These are phyloP conservation scores for Pterobdella sp. DNA, from an alignment of 2,888 invertebrate species.

Conservation along the genomic window DNA sequence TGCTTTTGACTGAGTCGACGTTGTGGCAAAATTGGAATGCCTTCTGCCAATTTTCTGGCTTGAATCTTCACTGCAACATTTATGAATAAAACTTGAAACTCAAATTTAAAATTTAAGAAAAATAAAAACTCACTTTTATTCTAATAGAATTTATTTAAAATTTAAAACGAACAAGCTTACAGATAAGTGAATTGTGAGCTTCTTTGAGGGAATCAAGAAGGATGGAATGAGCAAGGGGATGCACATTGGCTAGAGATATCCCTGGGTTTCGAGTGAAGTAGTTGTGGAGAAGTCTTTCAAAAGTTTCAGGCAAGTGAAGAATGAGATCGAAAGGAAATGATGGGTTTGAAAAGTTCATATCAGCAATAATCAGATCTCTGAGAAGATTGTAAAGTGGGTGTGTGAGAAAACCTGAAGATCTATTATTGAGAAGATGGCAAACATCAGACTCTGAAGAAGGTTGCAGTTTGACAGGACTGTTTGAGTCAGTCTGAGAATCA, in stretches of 20 bases:
- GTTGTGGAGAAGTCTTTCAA: constrained; percentile 48
- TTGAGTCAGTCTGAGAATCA: background rate
- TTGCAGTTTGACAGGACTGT: background rate
- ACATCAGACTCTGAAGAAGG: constrained; percentile 32
- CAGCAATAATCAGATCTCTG: constrained; percentile 50
- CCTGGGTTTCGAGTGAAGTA: constrained; percentile 48
- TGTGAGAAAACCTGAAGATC: constrained; percentile 48
- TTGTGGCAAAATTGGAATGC: constrained; percentile 38
- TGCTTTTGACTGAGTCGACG: constrained; percentile 41
- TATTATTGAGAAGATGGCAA: constrained; percentile 47
- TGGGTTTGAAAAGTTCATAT: constrained; percentile 49
- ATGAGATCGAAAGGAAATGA: constrained; percentile 49
- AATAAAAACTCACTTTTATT: background rate
- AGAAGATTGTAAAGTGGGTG: constrained; percentile 50
- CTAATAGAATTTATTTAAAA: background rate
- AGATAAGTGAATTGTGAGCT: constrained; percentile 49
- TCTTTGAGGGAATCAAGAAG: constrained; percentile 49
- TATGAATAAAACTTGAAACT: too few relatives aligned
- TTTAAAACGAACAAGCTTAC: constrained; percentile 39
- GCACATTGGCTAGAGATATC: constrained; percentile 45
- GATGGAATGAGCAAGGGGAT: constrained; percentile 48
- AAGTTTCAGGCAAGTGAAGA: constrained; percentile 47
- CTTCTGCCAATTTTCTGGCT: constrained; percentile 44
- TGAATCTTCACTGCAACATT: constrained; percentile 47
- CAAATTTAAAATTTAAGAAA: background rate